Base-by-base conservation (phyloP, 1,140 invertebrate genomes). In the Oryctes rhinoceros region DNA sequence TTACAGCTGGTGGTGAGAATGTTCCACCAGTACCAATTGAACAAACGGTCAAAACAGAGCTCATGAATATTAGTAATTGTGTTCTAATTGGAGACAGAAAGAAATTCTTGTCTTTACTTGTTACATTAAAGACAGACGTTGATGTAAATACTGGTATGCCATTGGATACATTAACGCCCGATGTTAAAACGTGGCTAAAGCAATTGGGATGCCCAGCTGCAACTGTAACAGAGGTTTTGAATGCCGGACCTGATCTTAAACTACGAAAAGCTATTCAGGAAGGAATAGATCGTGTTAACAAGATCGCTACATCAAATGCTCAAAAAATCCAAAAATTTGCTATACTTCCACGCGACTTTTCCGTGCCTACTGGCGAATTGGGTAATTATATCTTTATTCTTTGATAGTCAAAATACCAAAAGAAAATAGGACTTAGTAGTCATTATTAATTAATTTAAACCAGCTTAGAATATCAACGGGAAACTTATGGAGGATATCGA, bases 1-100 rank as follows among this genome's bases (percentile, higher is more conserved):
- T 98, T 80, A 98, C 97, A 4, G 95, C 96, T 59, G 97, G 96
- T n/a, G 97, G 97, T 24, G 96, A 98, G 90, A 98, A 98, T 87
- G 91, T 98, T 81, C 92, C 96, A 11, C 96, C 97, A 4, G 92
- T 96, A 37, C 91, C 93, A 18, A 95, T 98, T 80, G 97, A 98
- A 89, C 93, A 97, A 80, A 88, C 90, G 37, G 90, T 98, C 3
- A 94, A 96, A 84, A 87, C 91, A 0, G 93, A 95, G 86, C 88
- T 98, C 67, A 92, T 94, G 13, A 90, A 91, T 80, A 86, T 98
- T 1, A 95, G 94, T 82, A 95, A 97, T 87, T 95, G 92, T 5
- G 91, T 98, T 84, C 89, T 98, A 24, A 91, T 98, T 82, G 97
- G 97, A 10, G 97, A 98, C 88, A 92, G 92, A 84, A 91, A 91